phyloP scores from a whole-genome alignment of 2,888 invertebrate species.

The Heliconius sara region DNA sequence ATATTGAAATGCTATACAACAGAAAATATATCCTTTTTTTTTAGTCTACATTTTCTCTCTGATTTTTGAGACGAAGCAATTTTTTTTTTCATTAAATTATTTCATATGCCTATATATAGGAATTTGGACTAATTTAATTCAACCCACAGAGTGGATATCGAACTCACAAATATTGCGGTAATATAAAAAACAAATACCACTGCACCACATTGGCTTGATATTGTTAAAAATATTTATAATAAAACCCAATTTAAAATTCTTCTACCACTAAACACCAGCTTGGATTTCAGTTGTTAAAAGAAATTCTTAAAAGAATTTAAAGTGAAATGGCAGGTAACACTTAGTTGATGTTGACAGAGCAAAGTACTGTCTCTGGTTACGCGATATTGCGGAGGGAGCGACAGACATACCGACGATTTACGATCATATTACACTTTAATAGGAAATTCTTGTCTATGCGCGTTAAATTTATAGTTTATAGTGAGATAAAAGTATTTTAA shows the following conservation, averaged over 20 bases:
- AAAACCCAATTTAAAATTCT: not conserved
- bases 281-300: conserved; percentile 7
- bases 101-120: no score
- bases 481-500: not conserved
- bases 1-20: no score
- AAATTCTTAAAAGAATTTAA: conserved; percentile 30
- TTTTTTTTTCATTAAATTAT: no score
- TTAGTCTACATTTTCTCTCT: no score
- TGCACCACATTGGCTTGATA: no score
- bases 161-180: no score
- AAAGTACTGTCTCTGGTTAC: conserved; percentile 34
- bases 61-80: no score
- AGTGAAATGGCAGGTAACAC: conserved; percentile 34
- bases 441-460: conserved; percentile 3
- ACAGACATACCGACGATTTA: conserved; percentile 21
- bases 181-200: no score
- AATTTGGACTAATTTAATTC: no score
- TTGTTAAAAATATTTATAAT: not conserved
- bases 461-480: not conserved
- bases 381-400: conserved; percentile 9
- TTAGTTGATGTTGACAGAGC: conserved; percentile 35
- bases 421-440: conserved; percentile 29
- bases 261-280: not conserved
- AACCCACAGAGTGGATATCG: no score
- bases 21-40: no score